Percentiles rank a stretch among this genome's conserved stretches.
These are phyloP conservation scores for Metopia argyrocephala DNA, from an alignment of 2,888 invertebrate genomes.

Conservation along the genomic window DNA sequence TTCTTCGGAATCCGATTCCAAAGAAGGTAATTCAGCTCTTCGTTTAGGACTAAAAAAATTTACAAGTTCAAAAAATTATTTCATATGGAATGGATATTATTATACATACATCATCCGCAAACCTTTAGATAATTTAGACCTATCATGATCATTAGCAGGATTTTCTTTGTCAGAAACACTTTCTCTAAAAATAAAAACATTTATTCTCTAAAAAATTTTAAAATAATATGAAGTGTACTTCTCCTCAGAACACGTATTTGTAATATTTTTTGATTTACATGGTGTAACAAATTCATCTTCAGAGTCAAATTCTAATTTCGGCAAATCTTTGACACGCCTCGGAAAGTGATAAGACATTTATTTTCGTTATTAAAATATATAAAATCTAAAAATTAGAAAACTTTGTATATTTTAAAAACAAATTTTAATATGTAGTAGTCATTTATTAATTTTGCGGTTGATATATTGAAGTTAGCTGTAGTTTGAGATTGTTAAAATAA, in stretches of 20 bases:
- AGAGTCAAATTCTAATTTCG: constrained; percentile 73
- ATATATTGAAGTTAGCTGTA: constrained; percentile 42
- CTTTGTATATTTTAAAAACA: constrained; percentile 32
- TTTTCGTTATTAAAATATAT: constrained; percentile 11
- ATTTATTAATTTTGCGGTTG: constrained; percentile 11
- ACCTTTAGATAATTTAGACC: constrained; percentile 52
- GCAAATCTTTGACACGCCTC: constrained; percentile 74
- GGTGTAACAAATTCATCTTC: constrained; percentile 74
- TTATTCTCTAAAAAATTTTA: not conserved
- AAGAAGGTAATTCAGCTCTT: constrained; percentile 73
- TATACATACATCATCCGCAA: constrained; percentile 68
- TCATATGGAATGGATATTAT: not conserved
- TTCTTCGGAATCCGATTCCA: constrained; percentile 75
- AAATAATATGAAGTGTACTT: constrained; percentile 8
- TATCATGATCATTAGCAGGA: constrained; percentile 12
- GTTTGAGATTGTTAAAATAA: not conserved
- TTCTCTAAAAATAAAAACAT: constrained; percentile 11
- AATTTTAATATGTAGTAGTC: constrained; percentile 18
- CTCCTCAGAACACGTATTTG: constrained; percentile 26
- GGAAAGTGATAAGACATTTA: constrained; percentile 69
- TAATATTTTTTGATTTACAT: constrained; percentile 63
- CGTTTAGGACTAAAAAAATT: constrained; percentile 71
- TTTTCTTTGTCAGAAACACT: constrained; percentile 68
- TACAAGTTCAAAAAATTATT: not conserved
- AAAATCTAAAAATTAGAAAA: not conserved